Evolutionary conservation across 2,113 vertebrate genomes (phyloP).

Genomic region (Microcebus ravelobensis): DNA sequence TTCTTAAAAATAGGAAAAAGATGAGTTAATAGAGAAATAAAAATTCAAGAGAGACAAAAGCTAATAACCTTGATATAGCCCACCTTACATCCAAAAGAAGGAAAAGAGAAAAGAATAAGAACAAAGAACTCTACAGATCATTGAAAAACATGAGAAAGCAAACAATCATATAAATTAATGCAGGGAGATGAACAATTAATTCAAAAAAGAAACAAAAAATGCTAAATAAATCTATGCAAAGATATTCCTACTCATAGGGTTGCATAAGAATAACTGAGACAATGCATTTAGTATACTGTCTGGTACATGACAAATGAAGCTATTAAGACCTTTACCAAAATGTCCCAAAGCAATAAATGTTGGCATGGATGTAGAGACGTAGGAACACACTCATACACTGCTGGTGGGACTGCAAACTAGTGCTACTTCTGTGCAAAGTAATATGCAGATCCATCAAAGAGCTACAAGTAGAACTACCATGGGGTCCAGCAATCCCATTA

Average conservation of each 20-base stretch:
- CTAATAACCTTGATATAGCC: neutral
- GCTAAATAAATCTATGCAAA: constrained; percentile 28
- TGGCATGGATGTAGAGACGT: too few species aligned
- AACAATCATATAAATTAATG: constrained; percentile 34
- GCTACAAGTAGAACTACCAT: too few species aligned
- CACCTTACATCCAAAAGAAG: neutral
- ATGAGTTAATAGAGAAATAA: constrained; percentile 11
- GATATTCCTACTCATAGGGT: neutral
- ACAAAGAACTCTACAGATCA: constrained; percentile 6
- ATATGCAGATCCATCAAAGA: too few species aligned
- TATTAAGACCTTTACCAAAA: neutral
- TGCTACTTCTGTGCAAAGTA: too few species aligned
- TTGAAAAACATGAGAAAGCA: neutral
- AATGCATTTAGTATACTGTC: neutral
- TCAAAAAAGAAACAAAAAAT: constrained; percentile 33
- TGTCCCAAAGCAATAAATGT: too few species aligned
- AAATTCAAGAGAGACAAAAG: constrained; percentile 47
- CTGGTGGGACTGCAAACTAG: too few species aligned
- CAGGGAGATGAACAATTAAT: neutral
- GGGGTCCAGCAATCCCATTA: too few species aligned
- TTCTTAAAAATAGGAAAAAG: constrained; percentile 34
- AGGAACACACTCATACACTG: too few species aligned
- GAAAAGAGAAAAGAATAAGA: neutral
- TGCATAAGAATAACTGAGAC: neutral
- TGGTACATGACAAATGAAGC: neutral